phyloP scores from a whole-genome alignment of 2,888 invertebrate genomes.

The Bunonema sp. region DNA sequence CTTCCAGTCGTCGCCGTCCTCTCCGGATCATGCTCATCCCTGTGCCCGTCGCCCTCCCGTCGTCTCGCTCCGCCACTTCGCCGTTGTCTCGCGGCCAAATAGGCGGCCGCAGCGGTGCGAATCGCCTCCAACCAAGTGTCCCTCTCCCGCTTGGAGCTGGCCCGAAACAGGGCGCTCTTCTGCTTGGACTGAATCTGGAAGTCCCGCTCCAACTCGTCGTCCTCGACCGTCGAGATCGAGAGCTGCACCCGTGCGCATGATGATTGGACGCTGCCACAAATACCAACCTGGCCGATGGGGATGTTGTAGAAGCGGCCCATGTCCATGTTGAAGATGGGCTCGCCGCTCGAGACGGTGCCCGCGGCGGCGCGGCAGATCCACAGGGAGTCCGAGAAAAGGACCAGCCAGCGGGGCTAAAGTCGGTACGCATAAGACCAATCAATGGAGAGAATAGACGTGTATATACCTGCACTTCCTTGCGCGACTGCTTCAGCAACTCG shows the following conservation, averaged over 20 bases:
- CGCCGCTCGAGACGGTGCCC: constrained; percentile 8
- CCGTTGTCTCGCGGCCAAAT: too few species aligned
- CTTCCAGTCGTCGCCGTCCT: not conserved
- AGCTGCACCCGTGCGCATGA: too few species aligned
- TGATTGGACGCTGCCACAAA: too few species aligned
- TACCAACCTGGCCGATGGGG: constrained; percentile 19
- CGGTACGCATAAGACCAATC: not conserved
- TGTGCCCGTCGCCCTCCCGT: not conserved
- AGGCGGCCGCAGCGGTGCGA: too few species aligned
- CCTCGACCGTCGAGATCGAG: too few species aligned
- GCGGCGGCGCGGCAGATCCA: constrained; percentile 24
- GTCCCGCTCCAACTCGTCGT: constrained; percentile 4
- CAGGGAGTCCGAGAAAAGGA: constrained; percentile 23
- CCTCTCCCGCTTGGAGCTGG: not conserved
- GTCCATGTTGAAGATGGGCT: too few species aligned
- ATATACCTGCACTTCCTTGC: constrained; percentile 21
- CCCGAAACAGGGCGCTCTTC: constrained; percentile 4
- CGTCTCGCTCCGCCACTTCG: not conserved
- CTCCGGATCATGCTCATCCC: not conserved
- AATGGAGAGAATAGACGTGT: not conserved
- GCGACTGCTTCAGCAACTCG: constrained; percentile 28
- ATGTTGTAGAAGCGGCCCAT: constrained; percentile 21
- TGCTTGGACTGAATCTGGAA: constrained; percentile 3
- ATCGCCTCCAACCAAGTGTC: too few species aligned
- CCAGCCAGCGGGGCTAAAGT: not conserved